Evolutionary conservation across 2,888 invertebrate genomes (phyloP).

Genomic region (Chymomyza procnemis): DNA sequence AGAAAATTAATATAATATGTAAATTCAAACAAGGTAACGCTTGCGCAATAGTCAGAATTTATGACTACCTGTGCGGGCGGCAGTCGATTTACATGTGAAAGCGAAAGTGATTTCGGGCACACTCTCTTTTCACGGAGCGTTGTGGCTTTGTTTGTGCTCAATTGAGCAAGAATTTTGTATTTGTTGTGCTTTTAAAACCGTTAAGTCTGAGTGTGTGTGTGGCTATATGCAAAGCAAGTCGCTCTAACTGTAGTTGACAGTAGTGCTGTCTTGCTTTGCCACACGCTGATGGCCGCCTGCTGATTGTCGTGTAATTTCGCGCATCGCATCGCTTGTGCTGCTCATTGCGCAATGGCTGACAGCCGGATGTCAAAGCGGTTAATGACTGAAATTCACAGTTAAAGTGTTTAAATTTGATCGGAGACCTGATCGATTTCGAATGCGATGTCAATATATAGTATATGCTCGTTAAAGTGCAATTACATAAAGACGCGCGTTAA

Average conservation of each 20-base stretch:
- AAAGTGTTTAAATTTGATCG: slow-evolving; percentile 27
- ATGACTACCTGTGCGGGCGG: slow-evolving; percentile 43
- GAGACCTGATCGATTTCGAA: slow-evolving; percentile 6
- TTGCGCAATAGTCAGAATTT: slow-evolving; percentile 23
- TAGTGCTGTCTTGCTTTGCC: not conserved
- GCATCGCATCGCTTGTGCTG: slow-evolving; percentile 3
- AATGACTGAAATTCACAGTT: slow-evolving; percentile 39
- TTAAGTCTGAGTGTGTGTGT: not conserved
- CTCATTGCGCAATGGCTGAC: not conserved
- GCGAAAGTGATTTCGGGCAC: slow-evolving; percentile 51
- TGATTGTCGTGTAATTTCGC: not conserved
- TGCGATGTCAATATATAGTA: not conserved
- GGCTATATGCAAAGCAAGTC: not conserved
- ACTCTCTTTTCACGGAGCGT: not conserved
- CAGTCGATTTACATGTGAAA: slow-evolving; percentile 53
- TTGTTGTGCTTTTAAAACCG: not conserved
- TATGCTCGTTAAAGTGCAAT: slow-evolving; percentile 10
- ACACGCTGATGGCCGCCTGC: not conserved
- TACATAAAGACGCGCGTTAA: slow-evolving; percentile 52
- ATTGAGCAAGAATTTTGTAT: slow-evolving; percentile 31
- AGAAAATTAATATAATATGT: slow-evolving; percentile 25
- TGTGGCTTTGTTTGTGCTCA: not conserved
- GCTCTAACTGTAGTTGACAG: not conserved
- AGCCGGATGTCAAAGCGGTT: slow-evolving; percentile 20
- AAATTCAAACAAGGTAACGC: slow-evolving; percentile 17